phyloP scores from a whole-genome alignment of 2,888 invertebrate genomes.

The Gnatocerus cornutus region DNA sequence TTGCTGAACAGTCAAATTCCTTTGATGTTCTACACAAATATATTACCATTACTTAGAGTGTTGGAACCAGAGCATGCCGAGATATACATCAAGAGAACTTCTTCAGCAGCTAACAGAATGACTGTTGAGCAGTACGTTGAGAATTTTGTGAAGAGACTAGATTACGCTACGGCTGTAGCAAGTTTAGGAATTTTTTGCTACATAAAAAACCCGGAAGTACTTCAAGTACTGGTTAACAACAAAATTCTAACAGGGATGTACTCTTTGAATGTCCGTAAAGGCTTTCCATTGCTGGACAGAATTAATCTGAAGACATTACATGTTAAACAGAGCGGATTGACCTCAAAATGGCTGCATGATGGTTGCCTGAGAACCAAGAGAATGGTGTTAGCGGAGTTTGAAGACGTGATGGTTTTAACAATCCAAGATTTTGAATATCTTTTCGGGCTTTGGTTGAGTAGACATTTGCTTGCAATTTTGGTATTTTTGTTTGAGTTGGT shows the following conservation, averaged over 20 bases:
- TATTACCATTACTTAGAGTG: neutral
- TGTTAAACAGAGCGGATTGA: neutral
- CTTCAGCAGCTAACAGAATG: neutral
- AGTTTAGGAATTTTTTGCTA: neutral
- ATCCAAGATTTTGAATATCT: neutral
- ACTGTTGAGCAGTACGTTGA: neutral
- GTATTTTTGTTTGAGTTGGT: no score
- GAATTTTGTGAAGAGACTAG: neutral
- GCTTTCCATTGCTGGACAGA: conserved; percentile 2
- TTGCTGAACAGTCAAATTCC: neutral
- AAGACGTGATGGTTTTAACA: neutral
- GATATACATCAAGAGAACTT: neutral
- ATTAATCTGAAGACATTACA: neutral
- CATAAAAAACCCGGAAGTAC: neutral
- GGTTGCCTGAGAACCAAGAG: neutral
- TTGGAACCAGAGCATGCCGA: neutral
- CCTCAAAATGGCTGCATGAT: neutral
- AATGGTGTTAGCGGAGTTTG: neutral
- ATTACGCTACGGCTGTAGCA: neutral
- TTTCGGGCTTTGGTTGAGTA: neutral
- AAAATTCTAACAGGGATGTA: neutral
- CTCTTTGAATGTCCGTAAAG: conserved; percentile 3
- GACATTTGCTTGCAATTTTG: no score
- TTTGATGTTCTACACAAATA: neutral
- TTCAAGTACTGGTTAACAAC: neutral